Evolutionary conservation across 2,888 invertebrate species (phyloP), one percentile per base, ranked within the genome.

Genomic region (Mechanitis mazaeus): DNA sequence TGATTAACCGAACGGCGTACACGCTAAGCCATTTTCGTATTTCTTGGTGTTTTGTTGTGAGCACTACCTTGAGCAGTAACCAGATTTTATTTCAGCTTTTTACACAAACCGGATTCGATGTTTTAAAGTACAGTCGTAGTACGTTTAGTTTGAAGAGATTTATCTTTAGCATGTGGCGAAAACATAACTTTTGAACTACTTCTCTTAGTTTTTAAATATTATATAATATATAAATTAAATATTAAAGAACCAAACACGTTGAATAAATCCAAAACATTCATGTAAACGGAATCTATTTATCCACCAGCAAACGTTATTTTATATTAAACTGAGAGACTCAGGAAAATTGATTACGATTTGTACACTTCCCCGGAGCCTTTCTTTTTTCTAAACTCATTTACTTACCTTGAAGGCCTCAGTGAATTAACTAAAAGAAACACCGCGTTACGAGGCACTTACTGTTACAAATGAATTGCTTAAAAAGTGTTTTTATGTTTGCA

Each of bases 1-100:
- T 90, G 89, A 90, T 90, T 90, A 90, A 89, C 89, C 82, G 89
- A 84, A 80, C 79, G 81, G 84, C 82, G 87, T 86, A 86, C 85
- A 87, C 86, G 87, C 86, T 81, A 79, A 76, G 73, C 76, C 78
- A 77, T 77, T 80, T 82, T 82, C 79, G 80, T 80, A 85, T 83
- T 85, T 84, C 83, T 82, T 81, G 80, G 83, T 80, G 77, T 81
- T 84, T 81, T 77, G 81, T 81, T 77, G 78, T 78, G 63, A 62
- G 61, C 76, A 80, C 78, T 81, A 82, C 80, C 81, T 79, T 76
- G 72, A 81, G 79, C 77, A 78, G 80, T 80, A 65, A 69, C 65
- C 69, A 68, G 72, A 70, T 72, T 70, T 64, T 66, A 63, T 69
- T 59, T 62, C 67, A 61, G 62, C 63, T 64, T 66, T 64, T 64